Percentiles rank a stretch among this genome's conserved stretches.
Evolutionary conservation across 1,140 invertebrate genomes (phyloP).

Genomic region (Drosophila navojoa): DNA sequence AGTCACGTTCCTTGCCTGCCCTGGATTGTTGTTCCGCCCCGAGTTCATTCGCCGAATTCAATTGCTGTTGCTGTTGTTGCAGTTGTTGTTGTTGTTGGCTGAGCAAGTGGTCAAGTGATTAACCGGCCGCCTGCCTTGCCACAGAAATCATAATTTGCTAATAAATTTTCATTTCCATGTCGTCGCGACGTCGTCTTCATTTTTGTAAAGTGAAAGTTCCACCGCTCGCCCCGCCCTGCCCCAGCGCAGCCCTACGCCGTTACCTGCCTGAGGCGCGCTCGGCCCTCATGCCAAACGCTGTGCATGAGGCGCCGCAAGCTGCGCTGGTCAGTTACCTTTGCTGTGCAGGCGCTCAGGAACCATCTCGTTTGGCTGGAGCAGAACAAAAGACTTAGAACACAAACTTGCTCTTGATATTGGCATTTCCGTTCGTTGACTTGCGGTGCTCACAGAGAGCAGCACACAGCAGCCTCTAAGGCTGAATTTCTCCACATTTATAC

Average conservation of each 20-base stretch:
- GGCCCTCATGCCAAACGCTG: conserved; percentile 25
- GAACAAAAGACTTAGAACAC: conserved; percentile 62
- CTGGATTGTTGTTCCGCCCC: conserved; percentile 50
- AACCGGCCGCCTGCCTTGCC: conserved; percentile 25
- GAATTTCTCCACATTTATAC: not conserved
- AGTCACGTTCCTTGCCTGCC: conserved; percentile 75
- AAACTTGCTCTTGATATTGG: conserved; percentile 35
- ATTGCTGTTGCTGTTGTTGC: not conserved
- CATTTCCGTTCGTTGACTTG: conserved; percentile 18
- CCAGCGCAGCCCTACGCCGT: not conserved
- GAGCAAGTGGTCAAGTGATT: conserved; percentile 43
- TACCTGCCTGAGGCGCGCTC: too few relatives aligned
- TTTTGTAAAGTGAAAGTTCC: conserved; percentile 70
- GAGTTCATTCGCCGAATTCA: conserved; percentile 18
- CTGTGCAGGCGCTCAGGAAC: not conserved
- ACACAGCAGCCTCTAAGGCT: not conserved
- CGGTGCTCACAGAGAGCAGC: not conserved
- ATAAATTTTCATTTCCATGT: conserved; percentile 78
- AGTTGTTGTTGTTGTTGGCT: conserved; percentile 19
- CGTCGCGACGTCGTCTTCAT: conserved; percentile 44
- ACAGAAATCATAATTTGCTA: conserved; percentile 78
- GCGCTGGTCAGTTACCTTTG: not conserved
- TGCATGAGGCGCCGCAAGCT: conserved; percentile 34
- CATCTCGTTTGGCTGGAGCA: not conserved
- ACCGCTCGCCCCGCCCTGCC: not conserved